Conservation (phyloP, 2,797 vertebrate genomes). For the Eulemur coronatus region DNA sequence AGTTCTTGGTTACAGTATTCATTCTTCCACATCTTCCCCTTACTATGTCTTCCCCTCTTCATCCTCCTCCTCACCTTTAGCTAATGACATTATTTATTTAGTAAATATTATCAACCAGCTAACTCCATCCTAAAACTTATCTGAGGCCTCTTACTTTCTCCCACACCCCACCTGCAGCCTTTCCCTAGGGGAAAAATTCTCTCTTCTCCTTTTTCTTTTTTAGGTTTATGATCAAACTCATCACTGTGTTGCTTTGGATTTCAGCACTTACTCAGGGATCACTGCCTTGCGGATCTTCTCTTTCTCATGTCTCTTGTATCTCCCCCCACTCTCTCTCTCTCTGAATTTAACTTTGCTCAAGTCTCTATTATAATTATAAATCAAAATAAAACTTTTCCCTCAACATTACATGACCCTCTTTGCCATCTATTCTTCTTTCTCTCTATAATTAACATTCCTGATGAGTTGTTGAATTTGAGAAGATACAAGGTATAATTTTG, state of each 20-base stretch:
- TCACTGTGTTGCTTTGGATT: background rate
- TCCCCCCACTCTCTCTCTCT: fast-evolving
- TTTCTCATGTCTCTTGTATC: background rate
- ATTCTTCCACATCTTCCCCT: background rate
- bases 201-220: background rate
- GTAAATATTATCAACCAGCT: background rate
- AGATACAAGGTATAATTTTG: background rate
- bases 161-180: background rate
- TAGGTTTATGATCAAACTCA: background rate
- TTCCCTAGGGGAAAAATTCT: too few relatives aligned
- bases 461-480: background rate
- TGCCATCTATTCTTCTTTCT: background rate
- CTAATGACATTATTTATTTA: background rate
- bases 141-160: background rate
- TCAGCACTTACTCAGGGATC: background rate
- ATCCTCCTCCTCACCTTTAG: background rate
- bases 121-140: background rate
- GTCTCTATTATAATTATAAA: background rate
- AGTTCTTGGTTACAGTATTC: background rate
- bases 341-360: background rate
- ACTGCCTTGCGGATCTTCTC: background rate
- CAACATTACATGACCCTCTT: background rate
- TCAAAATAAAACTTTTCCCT: background rate
- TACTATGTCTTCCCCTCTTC: background rate
- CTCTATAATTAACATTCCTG: background rate